Conservation (phyloP, 2,888 invertebrate genomes). For the Dryobotodes eremita region DNA sequence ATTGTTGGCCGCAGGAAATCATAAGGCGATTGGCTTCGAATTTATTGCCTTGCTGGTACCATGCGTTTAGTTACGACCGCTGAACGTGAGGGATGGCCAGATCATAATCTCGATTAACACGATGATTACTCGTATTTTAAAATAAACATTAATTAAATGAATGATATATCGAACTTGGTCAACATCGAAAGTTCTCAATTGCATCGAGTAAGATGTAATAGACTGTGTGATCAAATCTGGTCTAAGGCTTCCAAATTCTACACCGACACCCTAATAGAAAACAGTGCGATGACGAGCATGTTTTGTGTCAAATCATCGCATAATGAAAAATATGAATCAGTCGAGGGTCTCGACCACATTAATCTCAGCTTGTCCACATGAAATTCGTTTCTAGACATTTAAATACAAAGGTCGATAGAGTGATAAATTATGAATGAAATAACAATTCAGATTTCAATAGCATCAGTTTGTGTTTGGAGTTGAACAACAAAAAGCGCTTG, state of each 20-base stretch:
- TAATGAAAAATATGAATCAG: conserved; percentile 86
- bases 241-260: conserved; percentile 74
- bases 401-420: conserved; percentile 87
- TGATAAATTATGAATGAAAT: conserved; percentile 89
- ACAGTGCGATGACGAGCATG: conserved; percentile 81
- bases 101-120: conserved; percentile 70
- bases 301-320: conserved; percentile 86
- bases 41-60: conserved; percentile 78
- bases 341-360: conserved; percentile 77
- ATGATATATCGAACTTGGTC: conserved; percentile 39
- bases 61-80: conserved; percentile 69
- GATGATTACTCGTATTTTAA: conserved; percentile 64
- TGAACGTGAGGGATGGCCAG: conserved; percentile 68
- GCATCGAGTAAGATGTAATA: conserved; percentile 4
- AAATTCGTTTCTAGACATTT: conserved; percentile 83
- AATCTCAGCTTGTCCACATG: conserved; percentile 82
- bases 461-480: conserved; percentile 81
- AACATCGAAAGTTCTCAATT: conserved; percentile 38
- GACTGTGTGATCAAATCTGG: conserved; percentile 29
- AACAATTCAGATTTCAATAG: conserved; percentile 79
- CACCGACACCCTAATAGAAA: conserved; percentile 78
- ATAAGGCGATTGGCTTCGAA: conserved; percentile 81
- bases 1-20: conserved; percentile 83
- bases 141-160: conserved; percentile 59
- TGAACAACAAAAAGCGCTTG: conserved; percentile 83